Evolutionary conservation across 2,797 vertebrate genomes (phyloP).

Genomic region (Pseudochromis fuscus): DNA sequence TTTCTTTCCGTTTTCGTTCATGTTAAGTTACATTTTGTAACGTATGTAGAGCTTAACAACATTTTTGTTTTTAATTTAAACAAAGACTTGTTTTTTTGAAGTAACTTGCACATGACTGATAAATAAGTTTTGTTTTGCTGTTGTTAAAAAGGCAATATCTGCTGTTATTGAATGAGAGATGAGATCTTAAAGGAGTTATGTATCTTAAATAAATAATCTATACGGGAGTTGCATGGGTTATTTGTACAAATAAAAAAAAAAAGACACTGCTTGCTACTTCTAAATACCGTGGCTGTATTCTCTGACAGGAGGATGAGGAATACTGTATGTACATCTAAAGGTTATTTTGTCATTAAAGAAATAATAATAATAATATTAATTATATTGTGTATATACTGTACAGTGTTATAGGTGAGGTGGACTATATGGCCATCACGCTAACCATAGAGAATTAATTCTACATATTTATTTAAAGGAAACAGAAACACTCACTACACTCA

Average conservation of each 20-base stretch:
- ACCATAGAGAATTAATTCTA: constrained; percentile 76
- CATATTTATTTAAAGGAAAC: constrained; percentile 86
- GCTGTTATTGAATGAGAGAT: constrained; percentile 83
- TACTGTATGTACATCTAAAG: constrained; percentile 83
- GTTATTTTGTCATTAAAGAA: constrained; percentile 85
- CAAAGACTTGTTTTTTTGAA: constrained; percentile 56
- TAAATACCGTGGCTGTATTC: constrained; percentile 83
- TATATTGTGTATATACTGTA: constrained; percentile 89
- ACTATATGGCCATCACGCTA: constrained; percentile 67
- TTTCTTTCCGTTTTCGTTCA: constrained; percentile 56
- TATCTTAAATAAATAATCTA: constrained; percentile 81
- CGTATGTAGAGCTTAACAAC: constrained; percentile 67
- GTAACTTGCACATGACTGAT: constrained; percentile 81
- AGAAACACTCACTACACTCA: constrained; percentile 80
- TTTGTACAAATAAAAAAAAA: constrained; percentile 75
- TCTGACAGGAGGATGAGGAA: constrained; percentile 78
- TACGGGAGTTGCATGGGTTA: constrained; percentile 81
- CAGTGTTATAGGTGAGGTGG: constrained; percentile 81
- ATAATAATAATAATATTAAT: constrained; percentile 66
- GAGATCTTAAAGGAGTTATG: constrained; percentile 72
- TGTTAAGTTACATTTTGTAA: constrained; percentile 47
- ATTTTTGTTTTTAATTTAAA: constrained; percentile 67
- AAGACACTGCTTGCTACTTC: constrained; percentile 82
- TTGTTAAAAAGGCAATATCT: constrained; percentile 87
- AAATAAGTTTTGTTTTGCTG: constrained; percentile 41